Conservation (phyloP, 2,888 invertebrate genomes). For the Altica lythri region DNA sequence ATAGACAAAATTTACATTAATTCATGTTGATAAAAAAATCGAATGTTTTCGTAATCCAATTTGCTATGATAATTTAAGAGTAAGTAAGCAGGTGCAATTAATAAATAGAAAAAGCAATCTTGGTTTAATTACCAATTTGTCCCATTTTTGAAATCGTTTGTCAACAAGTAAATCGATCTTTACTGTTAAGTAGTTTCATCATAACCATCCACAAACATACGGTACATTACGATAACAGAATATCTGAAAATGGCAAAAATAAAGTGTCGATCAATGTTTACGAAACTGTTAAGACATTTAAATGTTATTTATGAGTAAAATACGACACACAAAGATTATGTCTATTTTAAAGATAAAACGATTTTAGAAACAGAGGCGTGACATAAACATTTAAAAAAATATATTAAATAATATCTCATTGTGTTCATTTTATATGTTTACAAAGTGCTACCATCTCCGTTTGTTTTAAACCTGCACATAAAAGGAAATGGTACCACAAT, state of each 20-base stretch:
- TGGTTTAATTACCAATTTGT: slow-evolving; percentile 14
- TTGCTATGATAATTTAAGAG: slow-evolving; percentile 10
- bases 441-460: too few species aligned
- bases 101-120: slow-evolving; percentile 10
- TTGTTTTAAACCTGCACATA: too few species aligned
- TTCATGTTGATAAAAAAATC: not conserved
- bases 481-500: too few species aligned
- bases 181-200: slow-evolving; percentile 12
- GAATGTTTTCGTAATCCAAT: slow-evolving; percentile 8
- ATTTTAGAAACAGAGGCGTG: too few species aligned
- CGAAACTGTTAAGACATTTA: not conserved
- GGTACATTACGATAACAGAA: slow-evolving; percentile 10
- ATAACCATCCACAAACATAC: slow-evolving; percentile 5
- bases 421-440: too few species aligned
- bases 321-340: too few species aligned
- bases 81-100: slow-evolving; percentile 15
- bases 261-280: not conserved
- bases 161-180: slow-evolving; percentile 15
- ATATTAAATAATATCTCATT: too few species aligned
- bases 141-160: slow-evolving; percentile 7
- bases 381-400: too few species aligned
- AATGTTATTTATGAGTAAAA: too few species aligned
- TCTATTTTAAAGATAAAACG: too few species aligned
- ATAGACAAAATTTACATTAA: too few species aligned
- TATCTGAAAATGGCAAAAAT: slow-evolving; percentile 1